These are phyloP conservation scores for Oscheius sp. DNA, from an alignment of 2,888 invertebrate genomes.

Conservation along the genomic window DNA sequence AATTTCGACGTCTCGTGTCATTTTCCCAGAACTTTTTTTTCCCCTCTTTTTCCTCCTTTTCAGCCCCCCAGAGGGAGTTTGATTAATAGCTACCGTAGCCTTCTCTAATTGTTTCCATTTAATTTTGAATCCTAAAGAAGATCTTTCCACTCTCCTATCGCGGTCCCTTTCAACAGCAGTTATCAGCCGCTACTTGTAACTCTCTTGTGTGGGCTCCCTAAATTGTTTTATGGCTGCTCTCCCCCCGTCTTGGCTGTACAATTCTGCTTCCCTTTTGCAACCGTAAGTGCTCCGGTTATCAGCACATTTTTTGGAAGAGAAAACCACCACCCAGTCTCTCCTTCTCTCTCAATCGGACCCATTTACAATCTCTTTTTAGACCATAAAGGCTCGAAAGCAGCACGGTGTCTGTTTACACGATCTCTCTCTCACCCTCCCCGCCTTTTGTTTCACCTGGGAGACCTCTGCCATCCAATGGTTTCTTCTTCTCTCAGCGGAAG, in stretches of 20 bases:
- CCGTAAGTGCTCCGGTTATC: neutral
- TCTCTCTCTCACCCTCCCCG: too few species aligned
- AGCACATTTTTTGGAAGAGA: neutral
- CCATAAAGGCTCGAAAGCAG: too few species aligned
- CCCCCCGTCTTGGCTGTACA: too few species aligned
- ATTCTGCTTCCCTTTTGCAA: neutral
- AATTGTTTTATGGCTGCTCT: constrained; percentile 8
- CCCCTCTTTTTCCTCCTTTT: neutral
- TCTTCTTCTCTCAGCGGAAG: too few species aligned
- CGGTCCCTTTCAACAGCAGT: neutral
- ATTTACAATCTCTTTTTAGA: too few species aligned
- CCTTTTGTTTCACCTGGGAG: too few species aligned
- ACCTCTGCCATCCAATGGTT: too few species aligned
- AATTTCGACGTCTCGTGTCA: neutral
- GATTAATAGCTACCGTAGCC: neutral
- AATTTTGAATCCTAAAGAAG: neutral
- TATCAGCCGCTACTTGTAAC: constrained; percentile 27
- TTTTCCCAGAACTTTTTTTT: neutral
- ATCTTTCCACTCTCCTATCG: neutral
- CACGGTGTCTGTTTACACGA: too few species aligned
- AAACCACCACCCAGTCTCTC: neutral
- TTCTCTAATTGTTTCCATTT: neutral
- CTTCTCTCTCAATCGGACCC: neutral
- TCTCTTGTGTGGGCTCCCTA: constrained; percentile 15
- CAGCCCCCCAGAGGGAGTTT: neutral